Evolutionary conservation across 2,888 invertebrate genomes (phyloP), one percentile per base, ranked within the genome.

Genomic region (Xestia rhomboidea): DNA sequence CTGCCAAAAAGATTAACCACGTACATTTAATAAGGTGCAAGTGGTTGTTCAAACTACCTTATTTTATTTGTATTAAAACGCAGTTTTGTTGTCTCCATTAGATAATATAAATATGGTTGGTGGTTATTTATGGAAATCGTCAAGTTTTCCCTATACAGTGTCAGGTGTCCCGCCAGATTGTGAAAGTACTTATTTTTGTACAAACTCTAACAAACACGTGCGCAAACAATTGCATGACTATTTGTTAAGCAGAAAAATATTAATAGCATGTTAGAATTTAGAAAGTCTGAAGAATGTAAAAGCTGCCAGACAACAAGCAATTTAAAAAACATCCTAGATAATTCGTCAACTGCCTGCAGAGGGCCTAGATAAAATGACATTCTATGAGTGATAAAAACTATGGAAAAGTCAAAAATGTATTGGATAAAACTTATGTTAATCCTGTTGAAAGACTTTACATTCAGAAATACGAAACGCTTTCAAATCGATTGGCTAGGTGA

Each of bases 141-240:
- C 49, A 51, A 68, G 44, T 79, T 83, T 79, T 72, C 69, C 68
- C 44, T 79, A 41, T 30, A 15, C 34, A 38, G 24, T 60, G 27
- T 30, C 83, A 71, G 49, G 54, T 24, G 41, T 41, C 27, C n/a
- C 41, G 70, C 57, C 21, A 41, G 27, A 57, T 78, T 81, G 49
- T 70, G 79, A 81, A 81, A 81, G 67, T 71, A 78, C 21, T 49
- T 63, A 76, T 68, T 57, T 67, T 34, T 68, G 41, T 34, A 78
- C 49, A 57, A 70, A 70, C 15, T 27, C 60, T 0, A 21, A 49
- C 21, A 66, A 51, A 68, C 82, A 41, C 15, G 46, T 7, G 62
- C 13, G 60, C 71, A 78, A 63, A 70, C 41, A 68, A 71, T 63
- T 63, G 34, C 27, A 57, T 24, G 54, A 70, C 11, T 68, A 68